A percentile compares a stretch with the other conserved stretches of the same genome.
These are phyloP conservation scores for Colletes collaris DNA, from an alignment of 2,888 invertebrate genomes.

Conservation along the genomic window DNA sequence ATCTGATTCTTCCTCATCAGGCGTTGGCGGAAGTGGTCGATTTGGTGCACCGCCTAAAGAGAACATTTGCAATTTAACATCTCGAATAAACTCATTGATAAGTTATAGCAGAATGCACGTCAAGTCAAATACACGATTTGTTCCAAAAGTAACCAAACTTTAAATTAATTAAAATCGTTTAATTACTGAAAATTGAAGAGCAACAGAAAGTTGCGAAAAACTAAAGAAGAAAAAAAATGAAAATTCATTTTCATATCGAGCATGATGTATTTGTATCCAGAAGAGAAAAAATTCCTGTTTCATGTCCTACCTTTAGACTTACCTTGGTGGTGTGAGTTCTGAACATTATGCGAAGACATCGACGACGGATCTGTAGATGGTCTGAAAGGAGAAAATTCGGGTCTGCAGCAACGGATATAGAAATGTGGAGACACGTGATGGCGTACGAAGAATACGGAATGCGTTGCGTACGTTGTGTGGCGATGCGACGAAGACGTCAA, in stretches of 20 bases:
- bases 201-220: no score
- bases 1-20: constrained; percentile 95
- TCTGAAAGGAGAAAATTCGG: constrained; percentile 84
- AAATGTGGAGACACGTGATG: constrained; percentile 65
- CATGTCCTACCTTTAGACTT: constrained; percentile 75
- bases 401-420: constrained; percentile 78
- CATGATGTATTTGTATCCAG: not conserved
- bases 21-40: constrained; percentile 96
- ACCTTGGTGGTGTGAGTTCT: constrained; percentile 82
- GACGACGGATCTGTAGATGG: constrained; percentile 82
- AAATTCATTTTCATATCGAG: not conserved
- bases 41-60: constrained; percentile 90
- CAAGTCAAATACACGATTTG: no score
- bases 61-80: not conserved
- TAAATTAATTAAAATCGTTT: no score
- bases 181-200: no score
- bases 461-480: constrained; percentile 60
- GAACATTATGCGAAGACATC: constrained; percentile 79
- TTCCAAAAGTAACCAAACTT: no score
- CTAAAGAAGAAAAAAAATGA: no score
- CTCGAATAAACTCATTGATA: constrained; percentile 16
- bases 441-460: constrained; percentile 65
- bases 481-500: constrained; percentile 68
- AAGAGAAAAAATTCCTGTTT: constrained; percentile 13
- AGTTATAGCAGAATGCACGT: no score